phyloP scores from a whole-genome alignment of 2,888 invertebrate species.

The Rapana venosa region DNA sequence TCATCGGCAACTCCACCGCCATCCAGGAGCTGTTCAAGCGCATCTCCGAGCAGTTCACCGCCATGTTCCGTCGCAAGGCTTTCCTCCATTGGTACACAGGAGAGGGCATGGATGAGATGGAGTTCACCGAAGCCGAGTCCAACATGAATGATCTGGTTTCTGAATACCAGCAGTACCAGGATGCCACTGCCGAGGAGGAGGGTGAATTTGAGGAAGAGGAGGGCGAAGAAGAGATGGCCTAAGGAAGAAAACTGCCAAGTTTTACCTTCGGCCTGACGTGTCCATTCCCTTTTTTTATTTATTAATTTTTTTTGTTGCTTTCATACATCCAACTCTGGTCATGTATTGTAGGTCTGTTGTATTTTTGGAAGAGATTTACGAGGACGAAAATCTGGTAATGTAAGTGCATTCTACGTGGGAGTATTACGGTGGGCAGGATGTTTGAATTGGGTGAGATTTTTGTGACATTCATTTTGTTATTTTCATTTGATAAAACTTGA shows the following conservation, averaged over 20 bases:
- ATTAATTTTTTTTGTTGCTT: neutral
- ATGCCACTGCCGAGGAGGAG: conserved; percentile 82
- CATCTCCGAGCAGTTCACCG: conserved; percentile 78
- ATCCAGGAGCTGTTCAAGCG: conserved; percentile 72
- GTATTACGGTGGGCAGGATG: neutral
- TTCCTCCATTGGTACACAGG: conserved; percentile 97
- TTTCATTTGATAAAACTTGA: neutral
- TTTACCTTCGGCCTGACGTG: neutral
- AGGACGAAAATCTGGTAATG: neutral
- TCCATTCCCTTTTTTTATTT: conserved; percentile 16
- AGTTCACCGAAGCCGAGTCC: conserved; percentile 95
- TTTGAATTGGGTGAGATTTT: no score
- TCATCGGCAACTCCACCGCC: conserved; percentile 83
- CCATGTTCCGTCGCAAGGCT: conserved; percentile 97
- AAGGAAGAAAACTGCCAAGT: neutral
- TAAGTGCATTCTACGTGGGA: neutral
- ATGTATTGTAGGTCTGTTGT: neutral
- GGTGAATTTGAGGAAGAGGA: conserved; percentile 87
- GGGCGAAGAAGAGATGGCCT: conserved; percentile 44
- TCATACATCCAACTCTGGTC: neutral
- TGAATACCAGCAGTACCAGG: conserved; percentile 70
- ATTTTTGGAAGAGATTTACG: no score
- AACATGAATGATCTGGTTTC: conserved; percentile 86
- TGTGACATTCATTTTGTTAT: neutral
- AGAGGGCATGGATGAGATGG: conserved; percentile 97